Evolutionary conservation across 1,140 invertebrate species (phyloP).

Genomic region (Drosophila suzukii): DNA sequence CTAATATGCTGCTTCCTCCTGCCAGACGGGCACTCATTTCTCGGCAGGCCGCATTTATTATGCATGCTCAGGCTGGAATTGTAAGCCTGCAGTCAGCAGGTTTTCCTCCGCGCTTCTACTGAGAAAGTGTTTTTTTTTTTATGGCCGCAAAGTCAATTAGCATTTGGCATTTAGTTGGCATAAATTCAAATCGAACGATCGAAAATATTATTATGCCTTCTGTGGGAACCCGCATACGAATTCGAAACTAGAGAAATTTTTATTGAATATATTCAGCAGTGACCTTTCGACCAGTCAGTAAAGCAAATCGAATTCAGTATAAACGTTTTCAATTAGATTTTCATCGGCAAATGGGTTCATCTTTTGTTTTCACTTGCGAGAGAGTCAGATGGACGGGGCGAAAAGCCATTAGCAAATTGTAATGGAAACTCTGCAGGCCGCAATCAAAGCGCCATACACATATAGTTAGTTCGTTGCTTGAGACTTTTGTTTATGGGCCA

Average conservation of each 20-base stretch:
- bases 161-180: conserved; percentile 67
- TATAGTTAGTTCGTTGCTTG: conserved; percentile 48
- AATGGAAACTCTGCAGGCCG: conserved; percentile 45
- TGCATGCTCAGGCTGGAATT: conserved; percentile 34
- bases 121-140: conserved; percentile 62
- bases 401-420: conserved; percentile 46
- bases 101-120: conserved; percentile 26
- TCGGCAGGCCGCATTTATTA: conserved; percentile 67
- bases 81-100: conserved; percentile 11
- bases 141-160: conserved; percentile 68
- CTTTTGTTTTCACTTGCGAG: conserved; percentile 21
- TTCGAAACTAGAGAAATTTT: conserved; percentile 51
- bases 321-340: conserved; percentile 47
- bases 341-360: conserved; percentile 40
- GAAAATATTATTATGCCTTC: conserved; percentile 47
- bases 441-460: conserved; percentile 19
- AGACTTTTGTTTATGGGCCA: conserved; percentile 67
- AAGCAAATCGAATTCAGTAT: conserved; percentile 27
- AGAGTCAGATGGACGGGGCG: not conserved
- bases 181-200: conserved; percentile 56
- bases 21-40: conserved; percentile 37
- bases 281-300: conserved; percentile 27
- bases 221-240: conserved; percentile 49
- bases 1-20: conserved; percentile 70
- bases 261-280: conserved; percentile 32